A percentile compares a stretch with the other conserved stretches of the same genome.
phyloP scores from a whole-genome alignment of 2,888 invertebrate species.

The Galeruca laticollis region DNA sequence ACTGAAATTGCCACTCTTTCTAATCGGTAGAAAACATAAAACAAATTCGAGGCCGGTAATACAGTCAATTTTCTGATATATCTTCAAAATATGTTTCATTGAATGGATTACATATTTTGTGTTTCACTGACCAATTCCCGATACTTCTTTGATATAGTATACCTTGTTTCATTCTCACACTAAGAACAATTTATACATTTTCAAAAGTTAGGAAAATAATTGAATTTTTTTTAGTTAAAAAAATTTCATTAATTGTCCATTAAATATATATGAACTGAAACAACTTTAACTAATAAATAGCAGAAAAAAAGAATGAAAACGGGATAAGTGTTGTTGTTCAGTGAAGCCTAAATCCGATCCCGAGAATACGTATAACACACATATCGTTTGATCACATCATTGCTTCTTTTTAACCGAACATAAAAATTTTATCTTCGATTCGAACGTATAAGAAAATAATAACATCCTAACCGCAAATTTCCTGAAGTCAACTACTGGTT shows the following conservation, averaged over 20 bases:
- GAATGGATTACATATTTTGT: no score
- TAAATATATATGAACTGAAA: neutral
- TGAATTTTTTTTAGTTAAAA: neutral
- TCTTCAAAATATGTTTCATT: no score
- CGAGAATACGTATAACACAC: constrained; percentile 28
- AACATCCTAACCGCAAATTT: constrained; percentile 48
- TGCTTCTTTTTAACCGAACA: constrained; percentile 43
- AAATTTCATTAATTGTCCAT: neutral
- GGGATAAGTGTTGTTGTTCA: constrained; percentile 23
- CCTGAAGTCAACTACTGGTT: constrained; percentile 43
- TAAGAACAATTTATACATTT: no score
- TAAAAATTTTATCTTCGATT: constrained; percentile 34
- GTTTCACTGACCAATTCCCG: no score
- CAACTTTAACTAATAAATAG: neutral
- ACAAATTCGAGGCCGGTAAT: no score
- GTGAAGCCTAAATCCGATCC: constrained; percentile 33
- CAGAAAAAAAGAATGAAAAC: neutral
- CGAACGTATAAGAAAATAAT: constrained; percentile 43
- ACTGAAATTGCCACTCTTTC: no score
- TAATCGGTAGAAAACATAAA: no score
- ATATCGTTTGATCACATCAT: constrained; percentile 31
- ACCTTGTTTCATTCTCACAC: no score
- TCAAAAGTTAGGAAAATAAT: neutral
- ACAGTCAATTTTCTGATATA: no score
- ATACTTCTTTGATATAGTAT: no score